Base-by-base conservation (phyloP, 2,113 vertebrate genomes). In the Cepphus grylle region DNA sequence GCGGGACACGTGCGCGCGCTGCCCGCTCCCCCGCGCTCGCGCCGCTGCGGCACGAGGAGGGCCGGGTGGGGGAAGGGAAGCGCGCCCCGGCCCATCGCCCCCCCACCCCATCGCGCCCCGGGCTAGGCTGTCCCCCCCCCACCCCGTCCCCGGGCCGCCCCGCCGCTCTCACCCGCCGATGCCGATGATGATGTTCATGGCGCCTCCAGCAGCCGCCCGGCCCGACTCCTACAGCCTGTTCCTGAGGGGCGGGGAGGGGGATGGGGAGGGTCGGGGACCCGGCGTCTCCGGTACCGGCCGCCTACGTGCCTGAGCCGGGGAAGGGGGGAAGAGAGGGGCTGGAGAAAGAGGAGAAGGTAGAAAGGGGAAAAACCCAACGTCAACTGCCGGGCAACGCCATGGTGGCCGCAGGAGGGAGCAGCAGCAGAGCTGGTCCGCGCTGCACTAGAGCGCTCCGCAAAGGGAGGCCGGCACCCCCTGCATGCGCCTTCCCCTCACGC, bases 171-270 rank as follows among this genome's bases (percentile, higher is more conserved):
- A 99, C 99, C 99, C 99, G 96, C 99, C 99, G 66, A 99, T 98
- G 94, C 99, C 99, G 91, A 99, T 98, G 96, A 99, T 98, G 98
- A 98, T 91, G 97, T 99, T 98, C 99, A 99, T 99, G 58, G 95
- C 49, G 95, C 22, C n/a, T 36, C 20, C 20, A 11, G 53, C 40
- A 17, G 82, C 45, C 30, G 56, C 83, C 69, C 72, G 85, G 82
- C 78, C 81, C 63, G 78, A 62, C 85, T 73, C 38, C 92, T 81
- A 36, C 77, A 59, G 72, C 88, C 79, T 56, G 55, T 47, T 65
- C 62, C 65, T 19, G 69, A 40, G 80, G 86, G 36, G 36, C 11
- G 53, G 81, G 36, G 36, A 9, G 26, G 32, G 25, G 59, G 61
- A 12, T 34, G 34, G 58, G 27, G 17, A 15, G 17, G 55, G 11